A percentile compares a stretch with the other conserved stretches of the same genome.
Evolutionary conservation across 2,888 invertebrate species (phyloP).

Genomic region (Caenorhabditis sp.): DNA sequence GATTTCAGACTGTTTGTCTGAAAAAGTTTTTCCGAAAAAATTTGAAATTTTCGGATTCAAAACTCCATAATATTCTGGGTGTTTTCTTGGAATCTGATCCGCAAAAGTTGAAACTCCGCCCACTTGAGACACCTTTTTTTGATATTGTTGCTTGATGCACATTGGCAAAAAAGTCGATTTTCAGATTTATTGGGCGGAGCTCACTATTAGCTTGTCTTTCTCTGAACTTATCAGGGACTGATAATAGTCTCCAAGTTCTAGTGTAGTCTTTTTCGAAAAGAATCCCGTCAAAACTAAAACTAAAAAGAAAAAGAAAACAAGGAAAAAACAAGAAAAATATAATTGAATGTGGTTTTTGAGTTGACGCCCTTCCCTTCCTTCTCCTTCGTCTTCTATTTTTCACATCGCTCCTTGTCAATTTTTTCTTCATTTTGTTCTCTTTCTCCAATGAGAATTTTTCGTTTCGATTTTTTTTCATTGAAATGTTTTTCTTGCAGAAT

Average conservation of each 20-base stretch:
- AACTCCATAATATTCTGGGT: too few species aligned
- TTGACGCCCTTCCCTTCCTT: slow-evolving; percentile 30
- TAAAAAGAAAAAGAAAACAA: background rate
- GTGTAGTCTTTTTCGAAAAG: background rate
- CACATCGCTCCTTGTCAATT: background rate
- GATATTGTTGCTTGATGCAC: too few species aligned
- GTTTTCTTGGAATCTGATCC: too few species aligned
- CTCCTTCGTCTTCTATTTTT: slow-evolving; percentile 19
- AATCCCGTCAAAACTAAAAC: background rate
- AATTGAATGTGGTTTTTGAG: slow-evolving; percentile 34
- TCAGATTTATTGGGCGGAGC: too few species aligned
- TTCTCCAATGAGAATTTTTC: background rate
- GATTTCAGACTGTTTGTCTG: too few species aligned
- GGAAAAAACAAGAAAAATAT: background rate
- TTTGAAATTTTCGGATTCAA: background rate
- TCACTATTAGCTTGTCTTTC: too few species aligned
- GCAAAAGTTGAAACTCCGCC: too few species aligned
- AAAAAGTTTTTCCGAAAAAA: too few species aligned
- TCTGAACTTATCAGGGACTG: too few species aligned
- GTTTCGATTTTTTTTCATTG: background rate
- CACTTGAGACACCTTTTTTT: too few species aligned
- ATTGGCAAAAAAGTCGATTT: too few species aligned
- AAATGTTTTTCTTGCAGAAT: slow-evolving; percentile 1
- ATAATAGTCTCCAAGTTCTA: background rate
- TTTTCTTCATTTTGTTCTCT: slow-evolving; percentile 1